A percentile compares a stretch with the other conserved stretches of the same genome.
Evolutionary conservation across 2,888 invertebrate genomes (phyloP).

Genomic region (Clepsis dumicolana): DNA sequence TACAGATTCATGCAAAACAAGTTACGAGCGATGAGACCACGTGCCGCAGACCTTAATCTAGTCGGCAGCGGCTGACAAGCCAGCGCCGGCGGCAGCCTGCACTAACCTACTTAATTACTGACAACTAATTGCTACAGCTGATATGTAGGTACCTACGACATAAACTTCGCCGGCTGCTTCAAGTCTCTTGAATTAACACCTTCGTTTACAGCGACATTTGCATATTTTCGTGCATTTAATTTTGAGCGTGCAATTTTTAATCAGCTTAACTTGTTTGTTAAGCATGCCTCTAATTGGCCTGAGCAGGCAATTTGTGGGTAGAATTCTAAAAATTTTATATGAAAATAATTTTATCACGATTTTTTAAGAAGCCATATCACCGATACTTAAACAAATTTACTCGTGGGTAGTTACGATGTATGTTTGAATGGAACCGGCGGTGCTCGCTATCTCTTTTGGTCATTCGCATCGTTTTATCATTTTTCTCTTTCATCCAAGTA

Average conservation of each 20-base stretch:
- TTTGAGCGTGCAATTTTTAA: slow-evolving; percentile 11
- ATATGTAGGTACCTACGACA: slow-evolving; percentile 72
- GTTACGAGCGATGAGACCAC: slow-evolving; percentile 76
- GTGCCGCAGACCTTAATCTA: slow-evolving; percentile 78
- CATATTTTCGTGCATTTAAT: slow-evolving; percentile 43
- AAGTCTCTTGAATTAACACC: slow-evolving; percentile 65
- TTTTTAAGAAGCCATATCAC: slow-evolving; percentile 58
- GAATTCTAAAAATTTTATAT: slow-evolving; percentile 63
- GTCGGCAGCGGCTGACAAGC: slow-evolving; percentile 66
- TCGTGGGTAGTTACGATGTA: too few relatives aligned
- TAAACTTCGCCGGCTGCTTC: slow-evolving; percentile 72
- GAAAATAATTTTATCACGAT: slow-evolving; percentile 74
- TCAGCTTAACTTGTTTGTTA: background rate
- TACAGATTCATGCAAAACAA: slow-evolving; percentile 82
- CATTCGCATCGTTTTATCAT: slow-evolving; percentile 64
- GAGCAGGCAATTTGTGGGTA: slow-evolving; percentile 53
- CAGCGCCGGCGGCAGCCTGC: slow-evolving; percentile 60
- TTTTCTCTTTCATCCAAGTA: slow-evolving; percentile 59
- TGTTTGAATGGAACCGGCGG: slow-evolving; percentile 68
- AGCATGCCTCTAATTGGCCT: slow-evolving; percentile 22
- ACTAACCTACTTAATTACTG: slow-evolving; percentile 79
- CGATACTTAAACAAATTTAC: slow-evolving; percentile 69
- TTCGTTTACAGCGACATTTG: slow-evolving; percentile 54
- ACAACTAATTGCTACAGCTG: slow-evolving; percentile 78
- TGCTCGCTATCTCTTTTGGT: slow-evolving; percentile 52